These are phyloP conservation scores for Neodiprion virginianus DNA, from an alignment of 1,140 invertebrate genomes.

Conservation along the genomic window DNA sequence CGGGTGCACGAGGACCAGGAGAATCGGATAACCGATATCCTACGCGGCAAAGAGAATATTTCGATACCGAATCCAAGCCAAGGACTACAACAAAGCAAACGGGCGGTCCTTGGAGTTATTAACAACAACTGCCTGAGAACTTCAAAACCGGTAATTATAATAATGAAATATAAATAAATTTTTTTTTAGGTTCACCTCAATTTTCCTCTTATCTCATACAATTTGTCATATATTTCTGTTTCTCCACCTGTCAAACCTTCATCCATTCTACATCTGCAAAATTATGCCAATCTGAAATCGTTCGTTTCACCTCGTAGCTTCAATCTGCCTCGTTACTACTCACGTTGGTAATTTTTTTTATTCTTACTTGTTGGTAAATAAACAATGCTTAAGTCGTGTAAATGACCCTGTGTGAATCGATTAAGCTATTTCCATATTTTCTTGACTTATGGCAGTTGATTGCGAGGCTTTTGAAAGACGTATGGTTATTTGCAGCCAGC, in stretches of 20 bases:
- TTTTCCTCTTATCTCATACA: neutral
- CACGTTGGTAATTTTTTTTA: too few species aligned
- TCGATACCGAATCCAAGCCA: slow-evolving; percentile 47
- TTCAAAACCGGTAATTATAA: neutral
- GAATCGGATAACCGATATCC: slow-evolving; percentile 56
- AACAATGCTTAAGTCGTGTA: slow-evolving; percentile 2
- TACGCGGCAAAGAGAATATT: slow-evolving; percentile 55
- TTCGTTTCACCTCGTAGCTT: neutral
- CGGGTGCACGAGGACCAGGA: slow-evolving; percentile 73
- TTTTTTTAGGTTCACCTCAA: neutral
- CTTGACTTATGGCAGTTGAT: neutral
- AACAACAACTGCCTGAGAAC: slow-evolving; percentile 39
- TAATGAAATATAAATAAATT: neutral
- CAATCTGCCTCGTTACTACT: neutral
- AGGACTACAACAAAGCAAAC: slow-evolving; percentile 61
- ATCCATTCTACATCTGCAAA: neutral
- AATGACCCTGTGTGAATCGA: neutral
- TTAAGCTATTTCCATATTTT: neutral
- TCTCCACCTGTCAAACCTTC: neutral
- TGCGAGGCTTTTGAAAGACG: too few species aligned
- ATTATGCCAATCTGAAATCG: neutral
- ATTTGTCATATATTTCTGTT: neutral
- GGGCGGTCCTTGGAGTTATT: slow-evolving; percentile 64
- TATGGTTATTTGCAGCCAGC: too few species aligned
- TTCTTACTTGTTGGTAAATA: neutral